Base-by-base conservation (phyloP, 2,888 invertebrate genomes). In the Orthosia gracilis region DNA sequence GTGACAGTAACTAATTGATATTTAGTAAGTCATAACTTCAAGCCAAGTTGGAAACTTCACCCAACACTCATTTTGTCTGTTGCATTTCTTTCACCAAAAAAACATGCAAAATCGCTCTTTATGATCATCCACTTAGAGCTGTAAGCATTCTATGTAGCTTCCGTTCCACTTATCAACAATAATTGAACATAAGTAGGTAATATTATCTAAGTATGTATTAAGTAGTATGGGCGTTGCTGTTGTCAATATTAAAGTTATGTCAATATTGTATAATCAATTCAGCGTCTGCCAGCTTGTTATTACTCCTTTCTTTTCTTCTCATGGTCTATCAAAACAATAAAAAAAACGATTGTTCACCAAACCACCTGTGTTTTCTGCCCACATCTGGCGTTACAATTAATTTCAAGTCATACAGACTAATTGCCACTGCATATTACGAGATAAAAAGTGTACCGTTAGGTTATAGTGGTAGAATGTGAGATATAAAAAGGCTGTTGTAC, bases 91-190 rank as follows among this genome's bases (percentile, higher is more conserved):
- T 69, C 13, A 58, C 63, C 15, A 55, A 54, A 69, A 49, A 57
- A 23, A 45, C 15, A 61, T 1, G n/a, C 45, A 2, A 82, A 66
- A 23, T 45, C 76, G 12, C 45, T 71, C 62, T 69, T 78, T 76
- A 77, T 67, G 31, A 12, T 15, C n/a, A 4, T 23, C 0, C 12
- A 18, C 13, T 31, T 79, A 74, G 52, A 71, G 65, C 67, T 61
- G 11, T n/a, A 18, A 68, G 31, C 50, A 52, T 47, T 64, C 23
- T 26, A 77, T 76, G 86, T 88, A 90, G 91, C 83, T 83, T 92
- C 92, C 92, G 92, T 76, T 90, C 90, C 69, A 90, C 80, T 88
- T 90, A 75, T 54, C 66, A 69, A 76, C 55, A 78, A 76, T 78
- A 73, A 83, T 82, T 68, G 69, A 50, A 47, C 50, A 71, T 66